Percentiles rank a stretch among this genome's conserved stretches.
phyloP scores from a whole-genome alignment of 1,140 invertebrate genomes.

The Brachionus rubens region DNA sequence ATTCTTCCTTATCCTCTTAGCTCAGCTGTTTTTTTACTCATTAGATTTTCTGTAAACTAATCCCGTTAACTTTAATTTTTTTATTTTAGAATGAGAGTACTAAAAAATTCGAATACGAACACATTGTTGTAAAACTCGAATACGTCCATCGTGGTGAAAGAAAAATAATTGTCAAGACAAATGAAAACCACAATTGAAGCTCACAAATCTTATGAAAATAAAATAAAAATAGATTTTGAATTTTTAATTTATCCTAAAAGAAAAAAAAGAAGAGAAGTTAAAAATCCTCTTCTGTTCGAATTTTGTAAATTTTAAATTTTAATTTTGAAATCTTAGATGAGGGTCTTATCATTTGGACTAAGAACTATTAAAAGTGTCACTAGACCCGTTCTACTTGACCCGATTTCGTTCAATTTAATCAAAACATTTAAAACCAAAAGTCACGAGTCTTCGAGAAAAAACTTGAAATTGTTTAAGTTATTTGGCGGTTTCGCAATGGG shows the following conservation, averaged over 20 bases:
- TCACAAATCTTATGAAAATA: too few relatives aligned
- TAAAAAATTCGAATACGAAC: slow-evolving; percentile 34
- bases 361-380: neutral
- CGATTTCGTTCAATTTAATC: neutral
- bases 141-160: neutral
- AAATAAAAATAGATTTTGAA: neutral
- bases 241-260: too few relatives aligned
- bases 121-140: slow-evolving; percentile 35
- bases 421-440: neutral
- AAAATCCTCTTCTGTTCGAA: slow-evolving; percentile 1
- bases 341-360: neutral
- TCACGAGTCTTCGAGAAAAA: too few relatives aligned
- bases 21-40: too few relatives aligned
- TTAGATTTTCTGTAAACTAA: too few relatives aligned
- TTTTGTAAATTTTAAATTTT: neutral
- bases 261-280: neutral
- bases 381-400: too few relatives aligned
- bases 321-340: neutral
- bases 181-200: neutral
- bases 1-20: too few relatives aligned
- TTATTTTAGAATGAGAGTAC: slow-evolving; percentile 30
- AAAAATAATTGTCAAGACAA: neutral
- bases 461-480: neutral
- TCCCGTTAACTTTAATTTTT: neutral
- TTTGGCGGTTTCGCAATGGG: neutral